Base-by-base conservation (phyloP, 2,888 invertebrate genomes). In the Agrilus cyanescens region DNA sequence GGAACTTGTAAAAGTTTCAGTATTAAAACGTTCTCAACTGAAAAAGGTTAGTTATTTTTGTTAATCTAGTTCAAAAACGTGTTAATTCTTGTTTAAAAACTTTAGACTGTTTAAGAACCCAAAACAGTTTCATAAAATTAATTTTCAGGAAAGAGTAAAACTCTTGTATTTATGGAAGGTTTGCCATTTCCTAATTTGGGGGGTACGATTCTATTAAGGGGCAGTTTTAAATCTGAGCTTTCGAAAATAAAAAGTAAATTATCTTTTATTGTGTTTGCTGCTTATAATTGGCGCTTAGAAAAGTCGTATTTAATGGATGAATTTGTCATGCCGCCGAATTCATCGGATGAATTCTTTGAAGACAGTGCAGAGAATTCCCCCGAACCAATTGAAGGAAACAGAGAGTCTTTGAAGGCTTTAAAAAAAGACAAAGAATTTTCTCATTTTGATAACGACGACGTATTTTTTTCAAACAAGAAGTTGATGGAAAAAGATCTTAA, bases 271-370 rank as follows among this genome's bases (percentile, higher is more conserved):
- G 73, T 91, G 0, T 84, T 86, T 46, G 80, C 85, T 0, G 78
- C 82, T 31, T 96, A 96, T 63, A 95, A 95, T 55, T 89, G 91
- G 82, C 78, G 86, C 38, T 69, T 96, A 34, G 97, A 98, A 65
- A 83, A 86, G 56, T 85, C 93, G 0, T 95, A 91, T 63, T 69
- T 89, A 32, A 76, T 93, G 68, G 89, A 89, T 48, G 88, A 90
- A 60, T 89, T 87, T 54, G 90, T 85, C 0, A 72, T 76, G 54
- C 84, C 85, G 0, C 79, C 85, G 0, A 72, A 73, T 4, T 71
- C 72, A 35, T 70, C 72, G 29, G 61, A 60, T 45, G 65, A 64
- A 50, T 67, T 68, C 53, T 58, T 68, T 25, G 63, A 62, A 38
- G 68, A 67, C 33, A 66, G 65, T 44, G 62, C 58, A 48, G 66